These are phyloP conservation scores for Melikaiella ostensackeni DNA, from an alignment of 2,888 invertebrate genomes.

Conservation along the genomic window DNA sequence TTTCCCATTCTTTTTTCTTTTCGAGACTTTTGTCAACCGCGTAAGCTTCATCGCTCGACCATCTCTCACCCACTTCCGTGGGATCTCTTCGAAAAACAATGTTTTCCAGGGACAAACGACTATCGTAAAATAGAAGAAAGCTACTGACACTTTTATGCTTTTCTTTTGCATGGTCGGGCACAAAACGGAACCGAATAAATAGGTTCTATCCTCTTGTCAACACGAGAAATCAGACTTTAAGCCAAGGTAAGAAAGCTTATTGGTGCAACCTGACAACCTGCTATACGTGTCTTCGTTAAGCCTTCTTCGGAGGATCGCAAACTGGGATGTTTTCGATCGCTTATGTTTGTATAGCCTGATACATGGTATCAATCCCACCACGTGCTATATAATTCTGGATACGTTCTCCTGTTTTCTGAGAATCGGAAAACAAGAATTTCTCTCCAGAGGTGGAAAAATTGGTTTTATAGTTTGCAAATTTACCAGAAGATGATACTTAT, in stretches of 20 bases:
- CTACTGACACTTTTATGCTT: conserved; percentile 19
- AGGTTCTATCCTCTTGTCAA: conserved; percentile 32
- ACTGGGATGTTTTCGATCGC: conserved; percentile 32
- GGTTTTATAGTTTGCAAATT: conserved; percentile 13
- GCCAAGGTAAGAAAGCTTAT: conserved; percentile 26
- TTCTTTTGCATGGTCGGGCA: conserved; percentile 8
- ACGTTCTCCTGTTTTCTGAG: conserved; percentile 33
- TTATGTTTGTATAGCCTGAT: conserved; percentile 37
- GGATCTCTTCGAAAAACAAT: background rate
- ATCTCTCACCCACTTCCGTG: background rate
- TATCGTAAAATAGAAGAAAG: background rate
- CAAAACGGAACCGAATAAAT: conserved; percentile 18
- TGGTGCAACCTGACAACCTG: conserved; percentile 35
- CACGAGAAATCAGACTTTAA: conserved; percentile 34
- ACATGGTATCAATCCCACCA: conserved; percentile 16
- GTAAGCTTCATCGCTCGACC: background rate
- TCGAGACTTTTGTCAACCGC: background rate
- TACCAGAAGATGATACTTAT: background rate
- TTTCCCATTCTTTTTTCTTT: background rate
- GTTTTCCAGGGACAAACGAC: conserved; percentile 1
- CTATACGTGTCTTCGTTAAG: conserved; percentile 30
- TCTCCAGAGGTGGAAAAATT: conserved; percentile 10
- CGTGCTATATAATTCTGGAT: conserved; percentile 3
- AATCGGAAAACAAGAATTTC: background rate
- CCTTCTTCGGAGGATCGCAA: conserved; percentile 6